Evolutionary conservation across 2,888 invertebrate species (phyloP).

Genomic region (Aleiodes alternator): DNA sequence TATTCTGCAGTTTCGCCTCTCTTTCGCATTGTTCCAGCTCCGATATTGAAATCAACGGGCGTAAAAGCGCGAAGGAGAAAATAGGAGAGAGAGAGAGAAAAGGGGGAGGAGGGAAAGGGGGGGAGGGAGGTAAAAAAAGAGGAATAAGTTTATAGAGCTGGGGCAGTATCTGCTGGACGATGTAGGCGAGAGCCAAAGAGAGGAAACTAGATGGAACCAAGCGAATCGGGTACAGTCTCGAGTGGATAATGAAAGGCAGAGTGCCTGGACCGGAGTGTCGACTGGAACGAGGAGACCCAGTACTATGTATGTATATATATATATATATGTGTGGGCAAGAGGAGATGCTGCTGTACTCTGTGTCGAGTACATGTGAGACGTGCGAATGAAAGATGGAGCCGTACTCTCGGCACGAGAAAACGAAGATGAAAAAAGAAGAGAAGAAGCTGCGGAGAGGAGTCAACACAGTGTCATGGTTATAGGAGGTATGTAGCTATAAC

Average conservation of each 20-base stretch:
- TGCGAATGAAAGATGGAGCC: slow-evolving; percentile 45
- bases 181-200: slow-evolving; percentile 34
- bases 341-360: slow-evolving; percentile 24
- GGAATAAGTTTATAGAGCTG: slow-evolving; percentile 27
- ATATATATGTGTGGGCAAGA: not conserved
- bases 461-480: slow-evolving; percentile 28
- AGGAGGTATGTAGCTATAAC: slow-evolving; percentile 23
- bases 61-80: slow-evolving; percentile 54
- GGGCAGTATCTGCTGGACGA: slow-evolving; percentile 23
- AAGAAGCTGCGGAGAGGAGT: slow-evolving; percentile 1
- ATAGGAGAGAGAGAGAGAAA: slow-evolving; percentile 6
- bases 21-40: slow-evolving; percentile 40
- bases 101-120: not conserved
- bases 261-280: not conserved
- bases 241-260: slow-evolving; percentile 48
- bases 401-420: slow-evolving; percentile 31
- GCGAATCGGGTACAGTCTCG: slow-evolving; percentile 52
- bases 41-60: slow-evolving; percentile 66
- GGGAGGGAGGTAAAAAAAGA: slow-evolving; percentile 5
- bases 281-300: not conserved
- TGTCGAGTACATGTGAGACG: slow-evolving; percentile 46
- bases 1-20: slow-evolving; percentile 24
- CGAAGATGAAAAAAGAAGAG: slow-evolving; percentile 23
- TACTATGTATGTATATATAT: not conserved
- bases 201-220: slow-evolving; percentile 61